Conservation (phyloP, 2,888 invertebrate species). For the Dendrolimus houi region DNA sequence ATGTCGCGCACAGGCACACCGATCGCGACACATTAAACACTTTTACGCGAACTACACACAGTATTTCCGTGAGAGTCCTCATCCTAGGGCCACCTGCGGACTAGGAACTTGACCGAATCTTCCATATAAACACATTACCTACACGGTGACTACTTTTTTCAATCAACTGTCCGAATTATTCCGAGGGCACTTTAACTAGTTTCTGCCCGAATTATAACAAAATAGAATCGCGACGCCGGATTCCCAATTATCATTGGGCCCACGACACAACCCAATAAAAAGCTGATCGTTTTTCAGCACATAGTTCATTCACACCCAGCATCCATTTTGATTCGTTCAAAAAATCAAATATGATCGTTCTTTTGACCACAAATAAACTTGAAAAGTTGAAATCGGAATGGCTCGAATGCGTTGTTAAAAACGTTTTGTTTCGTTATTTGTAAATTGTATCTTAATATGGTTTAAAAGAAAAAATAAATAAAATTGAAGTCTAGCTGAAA, state of each 20-base stretch:
- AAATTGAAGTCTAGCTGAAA: too few species aligned
- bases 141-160: slow-evolving; percentile 62
- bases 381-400: slow-evolving; percentile 27
- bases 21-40: slow-evolving; percentile 49
- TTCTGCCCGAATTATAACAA: slow-evolving; percentile 50
- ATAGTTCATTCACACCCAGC: slow-evolving; percentile 77
- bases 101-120: slow-evolving; percentile 56
- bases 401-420: slow-evolving; percentile 35
- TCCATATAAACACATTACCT: slow-evolving; percentile 71
- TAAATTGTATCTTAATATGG: too few species aligned
- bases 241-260: slow-evolving; percentile 64
- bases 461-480: too few species aligned
- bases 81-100: slow-evolving; percentile 73
- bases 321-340: slow-evolving; percentile 77
- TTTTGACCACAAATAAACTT: slow-evolving; percentile 52
- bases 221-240: slow-evolving; percentile 59
- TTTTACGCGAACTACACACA: slow-evolving; percentile 52
- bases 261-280: slow-evolving; percentile 74
- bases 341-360: slow-evolving; percentile 67
- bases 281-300: slow-evolving; percentile 73
- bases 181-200: slow-evolving; percentile 40
- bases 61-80: slow-evolving; percentile 66
- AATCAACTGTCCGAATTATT: slow-evolving; percentile 40
- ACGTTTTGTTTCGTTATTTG: slow-evolving; percentile 27
- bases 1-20: slow-evolving; percentile 53